Base-by-base conservation (phyloP, 2,888 invertebrate genomes). In the Philonicus albiceps region DNA sequence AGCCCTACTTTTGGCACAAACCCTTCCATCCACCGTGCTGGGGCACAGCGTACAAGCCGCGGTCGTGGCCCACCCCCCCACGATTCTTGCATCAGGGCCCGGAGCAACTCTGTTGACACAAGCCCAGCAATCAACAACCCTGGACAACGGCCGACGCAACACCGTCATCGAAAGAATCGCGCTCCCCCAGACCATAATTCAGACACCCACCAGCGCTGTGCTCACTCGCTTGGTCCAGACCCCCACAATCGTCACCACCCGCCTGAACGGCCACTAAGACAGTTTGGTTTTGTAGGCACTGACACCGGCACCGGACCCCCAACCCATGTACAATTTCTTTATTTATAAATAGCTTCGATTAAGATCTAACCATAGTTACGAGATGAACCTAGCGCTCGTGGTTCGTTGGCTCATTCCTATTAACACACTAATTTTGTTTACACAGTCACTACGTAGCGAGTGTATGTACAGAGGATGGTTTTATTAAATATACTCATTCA, bases 41-140 rank as follows among this genome's bases (percentile, higher is more conserved):
- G 91, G 91, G 1, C 92, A 92, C 43, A 90, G 90, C 73, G 90
- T 92, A 0, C 92, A 91, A 78, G 90, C 92, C 72, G 90, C 90
- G 40, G 89, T 92, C 0, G 90, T 92, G 0, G 90, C 91, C 0
- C 92, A 92, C 88, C 90, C 91, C 13, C 91, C 92, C 34, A 91
- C 90, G 0, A 72, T 92, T 73, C 86, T 92, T 30, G 88, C 90
- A 4, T 89, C 90, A 3, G 90, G 90, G 3, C 86, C 89, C 19
- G 89, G 90, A 4, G 75, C 88, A 0, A 55, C 89, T 11, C 27
- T 85, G 7, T 19, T 85, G 30, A 37, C 43, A 43, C 30, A 31
- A 19, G 6, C 78, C 19, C 55, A 31, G 6, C 31, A 37, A 31
- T 2, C 88, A 90, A 49, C 89, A 90, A 89, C 90, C 90, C 55